These are phyloP conservation scores for Camptogramma bilineatum DNA, from an alignment of 2,888 invertebrate species.

Conservation along the genomic window DNA sequence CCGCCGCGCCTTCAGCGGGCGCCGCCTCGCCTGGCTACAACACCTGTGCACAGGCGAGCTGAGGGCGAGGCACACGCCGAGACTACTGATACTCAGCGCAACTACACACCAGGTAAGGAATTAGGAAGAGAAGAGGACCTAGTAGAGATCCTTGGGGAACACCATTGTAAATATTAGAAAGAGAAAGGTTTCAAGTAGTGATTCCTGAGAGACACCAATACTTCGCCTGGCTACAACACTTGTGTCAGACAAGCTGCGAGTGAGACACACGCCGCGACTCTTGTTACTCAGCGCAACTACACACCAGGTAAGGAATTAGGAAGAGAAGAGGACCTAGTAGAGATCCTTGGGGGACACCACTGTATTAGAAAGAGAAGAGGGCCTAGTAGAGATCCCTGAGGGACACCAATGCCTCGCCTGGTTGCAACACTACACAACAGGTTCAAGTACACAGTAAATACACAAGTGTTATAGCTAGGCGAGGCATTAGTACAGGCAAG, in stretches of 20 bases:
- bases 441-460: too few species aligned
- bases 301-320: slow-evolving; percentile 58
- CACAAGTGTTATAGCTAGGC: slow-evolving; percentile 97
- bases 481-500: slow-evolving; percentile 90
- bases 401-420: too few species aligned
- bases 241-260: slow-evolving; percentile 90
- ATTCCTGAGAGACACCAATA: too few species aligned
- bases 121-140: too few species aligned
- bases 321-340: too few species aligned
- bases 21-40: slow-evolving; percentile 98
- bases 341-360: too few species aligned
- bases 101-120: slow-evolving; percentile 83
- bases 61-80: slow-evolving; percentile 15
- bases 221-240: slow-evolving; percentile 97
- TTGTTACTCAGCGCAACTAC: slow-evolving; percentile 94
- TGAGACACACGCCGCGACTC: slow-evolving; percentile 91
- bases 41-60: slow-evolving; percentile 94
- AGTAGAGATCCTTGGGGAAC: too few species aligned
- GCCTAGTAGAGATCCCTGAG: too few species aligned
- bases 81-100: neutral
- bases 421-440: too few species aligned
- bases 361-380: too few species aligned
- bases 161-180: too few species aligned
- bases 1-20: slow-evolving; percentile 89
- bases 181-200: too few species aligned